Base-by-base conservation (phyloP, 2,888 invertebrate genomes). In the Dendrolimus pini region DNA sequence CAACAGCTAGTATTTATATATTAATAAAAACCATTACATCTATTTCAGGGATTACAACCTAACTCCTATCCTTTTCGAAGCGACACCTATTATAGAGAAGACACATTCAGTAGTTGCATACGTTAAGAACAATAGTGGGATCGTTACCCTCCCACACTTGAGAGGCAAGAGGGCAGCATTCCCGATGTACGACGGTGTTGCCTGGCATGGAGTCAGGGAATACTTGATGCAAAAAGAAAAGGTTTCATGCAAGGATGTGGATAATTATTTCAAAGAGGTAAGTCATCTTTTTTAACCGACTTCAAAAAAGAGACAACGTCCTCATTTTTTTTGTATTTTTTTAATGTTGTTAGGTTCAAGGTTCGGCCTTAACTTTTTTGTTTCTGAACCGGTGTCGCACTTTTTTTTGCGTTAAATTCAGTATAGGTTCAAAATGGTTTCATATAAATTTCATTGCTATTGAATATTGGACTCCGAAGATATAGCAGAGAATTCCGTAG, bases 161-260 rank as follows among this genome's bases (percentile, higher is more conserved):
- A 87, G 89, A 78, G 95, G 95, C 9, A 94, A 94, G 64, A 93
- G 93, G 54, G 96, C 95, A 0, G 96, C 96, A 70, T 95, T 98
- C 77, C 95, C 97, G 1, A 93, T 92, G n/a, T 95, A 93, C 72
- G 95, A 95, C 64, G 95, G 96, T 7, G 85, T 94, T 8, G 94
- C 95, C 9, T 93, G 94, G 92, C 91, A 93, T 66, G 91, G 94
- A 0, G 92, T 93, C 41, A 65, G 82, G 80, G 62, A 87, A 79
- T 74, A 89, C 80, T 14, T 89, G 83, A 66, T 80, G 63, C 64
- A 84, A 71, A 75, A 75, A n/a, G 73, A 81, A 56, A 73, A 82
- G 71, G 56, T 87, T 64, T 79, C 89, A 58, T 92, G 93, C 55
- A 78, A 79, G 53, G 70, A 78, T 61, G 53, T 87, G 60, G 72